A percentile compares a stretch with the other conserved stretches of the same genome.
phyloP scores from a whole-genome alignment of 1,140 invertebrate genomes.

The Dreissena polymorpha region DNA sequence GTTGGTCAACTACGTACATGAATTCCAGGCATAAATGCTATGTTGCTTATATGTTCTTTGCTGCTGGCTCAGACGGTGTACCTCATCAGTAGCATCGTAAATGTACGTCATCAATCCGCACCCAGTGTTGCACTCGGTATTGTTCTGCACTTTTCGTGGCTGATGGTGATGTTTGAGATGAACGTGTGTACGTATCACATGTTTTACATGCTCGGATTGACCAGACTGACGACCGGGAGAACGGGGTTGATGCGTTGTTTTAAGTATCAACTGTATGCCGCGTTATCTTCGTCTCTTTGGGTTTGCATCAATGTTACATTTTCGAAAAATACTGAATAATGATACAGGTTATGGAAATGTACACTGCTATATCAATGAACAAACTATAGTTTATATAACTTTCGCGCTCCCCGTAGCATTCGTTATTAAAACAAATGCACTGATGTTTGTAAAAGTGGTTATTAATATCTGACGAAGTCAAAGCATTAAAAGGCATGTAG shows the following conservation, averaged over 20 bases:
- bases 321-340: background rate
- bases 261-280: conserved; percentile 5
- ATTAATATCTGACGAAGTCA: conserved; percentile 3
- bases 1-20: background rate
- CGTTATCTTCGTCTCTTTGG: background rate
- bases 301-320: conserved; percentile 8
- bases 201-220: conserved; percentile 13
- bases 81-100: background rate
- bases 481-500: conserved; percentile 1
- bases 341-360: conserved; percentile 26
- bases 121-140: background rate
- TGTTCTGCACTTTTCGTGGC: conserved; percentile 12
- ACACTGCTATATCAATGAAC: conserved; percentile 34
- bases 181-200: conserved; percentile 43
- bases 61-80: conserved; percentile 20
- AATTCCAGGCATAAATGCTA: conserved; percentile 27
- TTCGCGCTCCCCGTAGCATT: conserved; percentile 30
- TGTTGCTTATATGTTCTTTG: background rate
- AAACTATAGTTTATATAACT: conserved; percentile 25
- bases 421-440: conserved; percentile 6
- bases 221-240: background rate
- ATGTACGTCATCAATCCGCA: background rate
- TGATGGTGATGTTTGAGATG: conserved; percentile 27
- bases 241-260: background rate
- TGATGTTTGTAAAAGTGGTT: conserved; percentile 33